Evolutionary conservation across 2,888 invertebrate genomes (phyloP).

Genomic region (Eupithecia tripunctaria): DNA sequence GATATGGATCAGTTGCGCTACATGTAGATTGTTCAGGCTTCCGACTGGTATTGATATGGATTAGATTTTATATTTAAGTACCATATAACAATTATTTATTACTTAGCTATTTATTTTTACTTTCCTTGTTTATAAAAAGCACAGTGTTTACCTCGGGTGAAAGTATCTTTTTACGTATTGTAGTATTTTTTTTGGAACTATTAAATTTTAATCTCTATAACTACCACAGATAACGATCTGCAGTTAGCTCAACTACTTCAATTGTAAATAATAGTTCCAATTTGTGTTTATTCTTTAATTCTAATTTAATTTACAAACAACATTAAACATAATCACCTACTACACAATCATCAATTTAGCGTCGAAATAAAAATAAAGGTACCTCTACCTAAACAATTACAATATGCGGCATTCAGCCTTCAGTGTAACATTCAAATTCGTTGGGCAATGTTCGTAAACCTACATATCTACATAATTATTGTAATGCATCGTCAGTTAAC

Average conservation of each 20-base stretch:
- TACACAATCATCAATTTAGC: slow-evolving; percentile 1
- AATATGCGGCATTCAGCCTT: slow-evolving; percentile 37
- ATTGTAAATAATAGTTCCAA: not conserved
- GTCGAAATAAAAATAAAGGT: slow-evolving; percentile 4
- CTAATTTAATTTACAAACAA: not conserved
- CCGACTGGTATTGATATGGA: too few relatives aligned
- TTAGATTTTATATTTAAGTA: too few relatives aligned
- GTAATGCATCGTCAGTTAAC: slow-evolving; percentile 22
- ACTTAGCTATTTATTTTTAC: too few relatives aligned
- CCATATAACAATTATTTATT: too few relatives aligned
- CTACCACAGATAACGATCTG: too few relatives aligned
- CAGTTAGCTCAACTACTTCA: not conserved
- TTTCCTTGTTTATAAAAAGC: too few relatives aligned
- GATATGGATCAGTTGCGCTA: too few relatives aligned
- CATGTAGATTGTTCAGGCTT: too few relatives aligned
- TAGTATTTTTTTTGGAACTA: too few relatives aligned
- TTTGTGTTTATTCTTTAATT: not conserved
- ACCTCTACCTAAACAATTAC: slow-evolving; percentile 37
- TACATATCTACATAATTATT: slow-evolving; percentile 30
- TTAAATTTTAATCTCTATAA: too few relatives aligned
- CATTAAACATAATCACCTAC: not conserved
- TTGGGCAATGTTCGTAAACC: slow-evolving; percentile 30
- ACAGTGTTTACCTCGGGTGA: too few relatives aligned
- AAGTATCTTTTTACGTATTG: too few relatives aligned
- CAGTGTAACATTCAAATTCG: slow-evolving; percentile 36